Conservation (phyloP, 2,113 vertebrate species). For the Halcyon senegalensis region DNA sequence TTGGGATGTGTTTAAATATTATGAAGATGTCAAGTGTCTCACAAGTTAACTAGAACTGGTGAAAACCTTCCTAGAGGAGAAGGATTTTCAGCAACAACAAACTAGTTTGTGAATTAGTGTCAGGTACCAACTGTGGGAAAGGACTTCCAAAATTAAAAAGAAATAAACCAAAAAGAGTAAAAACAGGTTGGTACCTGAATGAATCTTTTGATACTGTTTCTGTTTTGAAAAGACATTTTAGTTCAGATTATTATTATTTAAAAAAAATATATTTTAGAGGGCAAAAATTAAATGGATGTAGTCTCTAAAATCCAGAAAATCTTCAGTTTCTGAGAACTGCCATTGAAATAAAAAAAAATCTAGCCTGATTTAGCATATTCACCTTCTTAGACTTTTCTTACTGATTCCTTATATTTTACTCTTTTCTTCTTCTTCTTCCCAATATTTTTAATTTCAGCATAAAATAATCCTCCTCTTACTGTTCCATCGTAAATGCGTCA, state of each 20-base stretch:
- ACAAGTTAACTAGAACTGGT: background rate
- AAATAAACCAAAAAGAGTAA: background rate
- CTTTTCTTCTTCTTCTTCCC: background rate
- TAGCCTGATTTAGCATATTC: background rate
- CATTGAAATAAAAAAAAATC: background rate
- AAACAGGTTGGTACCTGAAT: background rate
- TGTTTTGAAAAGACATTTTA: background rate
- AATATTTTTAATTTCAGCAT: background rate
- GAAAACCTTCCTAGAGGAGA: background rate
- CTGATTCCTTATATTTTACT: background rate
- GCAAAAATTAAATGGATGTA: background rate
- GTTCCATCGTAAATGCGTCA: background rate
- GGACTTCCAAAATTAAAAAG: background rate
- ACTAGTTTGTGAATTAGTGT: background rate
- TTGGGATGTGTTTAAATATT: background rate
- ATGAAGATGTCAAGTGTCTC: background rate
- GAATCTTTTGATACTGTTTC: accelerated
- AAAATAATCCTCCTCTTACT: background rate
- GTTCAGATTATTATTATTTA: background rate
- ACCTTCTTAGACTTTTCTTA: background rate
- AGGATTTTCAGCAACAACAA: background rate
- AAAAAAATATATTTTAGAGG: background rate
- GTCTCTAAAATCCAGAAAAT: background rate
- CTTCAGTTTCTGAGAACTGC: background rate
- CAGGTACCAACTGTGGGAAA: background rate